A percentile compares a stretch with the other conserved stretches of the same genome.
Evolutionary conservation across 2,113 vertebrate genomes (phyloP).

Genomic region (Tricholaema leucomelas): DNA sequence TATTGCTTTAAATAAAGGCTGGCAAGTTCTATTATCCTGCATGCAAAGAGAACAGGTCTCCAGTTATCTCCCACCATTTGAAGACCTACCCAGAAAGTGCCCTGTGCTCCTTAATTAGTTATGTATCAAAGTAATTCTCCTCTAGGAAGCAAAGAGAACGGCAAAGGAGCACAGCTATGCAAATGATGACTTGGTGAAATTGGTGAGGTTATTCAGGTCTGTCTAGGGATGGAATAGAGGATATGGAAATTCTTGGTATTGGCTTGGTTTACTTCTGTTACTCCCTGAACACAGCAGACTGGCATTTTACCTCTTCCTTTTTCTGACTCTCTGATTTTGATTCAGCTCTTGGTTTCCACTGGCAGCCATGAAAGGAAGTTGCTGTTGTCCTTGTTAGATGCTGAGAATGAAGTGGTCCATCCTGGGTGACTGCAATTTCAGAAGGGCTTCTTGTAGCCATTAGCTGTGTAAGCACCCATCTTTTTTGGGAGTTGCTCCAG

Average conservation of each 20-base stretch:
- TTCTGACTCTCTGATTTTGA: neutral
- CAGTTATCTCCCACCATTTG: neutral
- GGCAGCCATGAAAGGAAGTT: neutral
- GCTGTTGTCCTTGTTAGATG: neutral
- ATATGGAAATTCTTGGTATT: neutral
- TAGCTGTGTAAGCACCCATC: neutral
- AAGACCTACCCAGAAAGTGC: neutral
- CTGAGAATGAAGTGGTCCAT: neutral
- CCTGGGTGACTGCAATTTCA: neutral
- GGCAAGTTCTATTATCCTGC: neutral
- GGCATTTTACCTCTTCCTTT: neutral
- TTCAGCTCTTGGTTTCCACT: neutral
- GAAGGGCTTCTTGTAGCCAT: neutral
- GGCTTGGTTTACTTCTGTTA: neutral
- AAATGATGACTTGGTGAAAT: neutral
- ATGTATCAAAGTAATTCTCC: neutral
- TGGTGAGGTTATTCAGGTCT: neutral
- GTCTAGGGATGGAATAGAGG: neutral
- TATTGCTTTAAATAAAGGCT: conserved; percentile 1
- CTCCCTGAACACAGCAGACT: neutral
- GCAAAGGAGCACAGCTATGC: accelerated
- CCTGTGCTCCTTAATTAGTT: neutral
- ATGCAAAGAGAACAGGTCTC: neutral
- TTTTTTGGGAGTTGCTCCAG: neutral
- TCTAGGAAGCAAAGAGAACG: neutral